These are phyloP conservation scores for Myripristis jacobus DNA, from an alignment of 2,797 vertebrate species.

Conservation along the genomic window DNA sequence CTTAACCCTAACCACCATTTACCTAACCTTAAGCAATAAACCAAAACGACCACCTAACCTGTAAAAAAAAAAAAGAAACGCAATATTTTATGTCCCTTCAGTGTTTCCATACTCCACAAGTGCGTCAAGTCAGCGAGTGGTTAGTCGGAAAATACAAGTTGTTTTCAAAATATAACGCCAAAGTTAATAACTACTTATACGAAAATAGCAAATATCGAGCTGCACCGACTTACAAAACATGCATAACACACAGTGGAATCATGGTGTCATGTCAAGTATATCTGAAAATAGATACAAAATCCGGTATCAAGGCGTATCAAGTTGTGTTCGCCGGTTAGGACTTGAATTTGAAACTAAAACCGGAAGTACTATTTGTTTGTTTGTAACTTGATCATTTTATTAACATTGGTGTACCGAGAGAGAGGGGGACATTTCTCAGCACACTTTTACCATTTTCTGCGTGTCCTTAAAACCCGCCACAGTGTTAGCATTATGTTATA, in stretches of 20 bases:
- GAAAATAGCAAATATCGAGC: not conserved
- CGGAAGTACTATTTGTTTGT: not conserved
- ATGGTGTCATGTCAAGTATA: too few species aligned
- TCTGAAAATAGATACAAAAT: too few species aligned
- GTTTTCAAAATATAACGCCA: conserved; percentile 1
- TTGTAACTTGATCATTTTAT: too few species aligned
- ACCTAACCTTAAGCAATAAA: too few species aligned
- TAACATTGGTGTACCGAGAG: not conserved
- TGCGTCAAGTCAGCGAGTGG: not conserved
- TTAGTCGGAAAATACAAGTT: not conserved
- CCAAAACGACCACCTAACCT: accelerated
- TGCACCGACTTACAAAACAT: accelerated
- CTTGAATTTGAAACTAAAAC: conserved; percentile 31
- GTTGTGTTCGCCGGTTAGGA: too few species aligned
- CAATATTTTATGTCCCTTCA: not conserved
- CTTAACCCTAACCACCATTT: too few species aligned
- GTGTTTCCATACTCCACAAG: conserved; percentile 40
- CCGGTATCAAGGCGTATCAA: too few species aligned
- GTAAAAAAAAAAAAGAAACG: accelerated
- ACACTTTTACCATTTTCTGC: too few species aligned
- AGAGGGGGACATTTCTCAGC: not conserved
- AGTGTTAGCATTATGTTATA: too few species aligned
- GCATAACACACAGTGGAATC: not conserved
- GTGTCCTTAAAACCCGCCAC: too few species aligned
- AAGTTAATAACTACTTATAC: not conserved